phyloP scores from a whole-genome alignment of 2,113 vertebrate genomes.

The Sminthopsis crassicaudata region DNA sequence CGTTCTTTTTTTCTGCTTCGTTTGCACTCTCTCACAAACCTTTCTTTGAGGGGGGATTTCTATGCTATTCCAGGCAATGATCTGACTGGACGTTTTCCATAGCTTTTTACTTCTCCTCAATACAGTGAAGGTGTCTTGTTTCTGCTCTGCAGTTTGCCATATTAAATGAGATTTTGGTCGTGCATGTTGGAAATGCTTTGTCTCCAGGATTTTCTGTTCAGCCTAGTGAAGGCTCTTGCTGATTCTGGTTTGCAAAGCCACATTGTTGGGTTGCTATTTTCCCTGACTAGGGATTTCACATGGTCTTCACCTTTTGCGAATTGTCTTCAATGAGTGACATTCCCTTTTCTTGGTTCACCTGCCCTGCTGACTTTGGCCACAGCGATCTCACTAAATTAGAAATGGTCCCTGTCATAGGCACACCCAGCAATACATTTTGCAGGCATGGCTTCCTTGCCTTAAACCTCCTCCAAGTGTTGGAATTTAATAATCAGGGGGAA shows the following conservation, averaged over 20 bases:
- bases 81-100: constrained; percentile 25
- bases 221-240: constrained; percentile 43
- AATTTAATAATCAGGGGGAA: constrained; percentile 30
- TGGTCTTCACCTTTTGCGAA: constrained; percentile 56
- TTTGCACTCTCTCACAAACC: constrained; percentile 14
- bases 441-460: constrained; percentile 19
- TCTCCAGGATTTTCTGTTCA: constrained; percentile 49
- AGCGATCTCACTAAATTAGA: neutral
- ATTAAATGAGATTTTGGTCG: constrained; percentile 50
- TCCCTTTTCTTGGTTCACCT: constrained; percentile 54
- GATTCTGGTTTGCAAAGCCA: constrained; percentile 48
- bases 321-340: constrained; percentile 50
- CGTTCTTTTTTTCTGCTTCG: neutral
- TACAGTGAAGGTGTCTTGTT: constrained; percentile 41
- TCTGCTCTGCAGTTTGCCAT: constrained; percentile 48
- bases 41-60: neutral
- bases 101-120: neutral
- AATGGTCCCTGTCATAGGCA: constrained; percentile 17
- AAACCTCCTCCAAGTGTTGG: constrained; percentile 51
- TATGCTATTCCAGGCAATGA: constrained; percentile 25
- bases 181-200: neutral
- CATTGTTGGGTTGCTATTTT: neutral
- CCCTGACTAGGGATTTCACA: constrained; percentile 46
- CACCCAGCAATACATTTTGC: constrained; percentile 49
- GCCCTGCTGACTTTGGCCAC: constrained; percentile 31